These are phyloP conservation scores for Calonectris borealis DNA, from an alignment of 2,113 vertebrate species.

Conservation along the genomic window DNA sequence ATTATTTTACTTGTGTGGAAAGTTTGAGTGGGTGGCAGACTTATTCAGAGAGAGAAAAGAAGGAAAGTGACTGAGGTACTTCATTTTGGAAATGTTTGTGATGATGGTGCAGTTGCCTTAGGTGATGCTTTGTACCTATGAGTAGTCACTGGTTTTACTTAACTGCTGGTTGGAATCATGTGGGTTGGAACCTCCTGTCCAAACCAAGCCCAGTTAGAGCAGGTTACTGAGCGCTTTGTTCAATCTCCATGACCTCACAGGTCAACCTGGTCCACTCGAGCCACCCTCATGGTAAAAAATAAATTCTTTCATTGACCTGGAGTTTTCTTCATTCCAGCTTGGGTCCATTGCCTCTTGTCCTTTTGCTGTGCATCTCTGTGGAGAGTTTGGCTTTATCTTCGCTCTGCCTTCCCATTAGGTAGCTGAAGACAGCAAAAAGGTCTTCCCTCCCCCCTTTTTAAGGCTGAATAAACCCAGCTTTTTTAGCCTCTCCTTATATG, in stretches of 20 bases:
- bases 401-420: neutral
- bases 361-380: neutral
- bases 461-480: neutral
- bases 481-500: neutral
- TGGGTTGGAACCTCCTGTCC: neutral
- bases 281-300: neutral
- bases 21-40: neutral
- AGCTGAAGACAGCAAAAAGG: neutral
- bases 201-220: neutral
- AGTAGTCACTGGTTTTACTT: neutral
- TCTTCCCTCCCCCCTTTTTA: neutral
- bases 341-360: neutral
- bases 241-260: neutral
- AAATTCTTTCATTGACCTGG: neutral
- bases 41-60: neutral
- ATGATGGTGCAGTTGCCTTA: neutral
- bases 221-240: neutral
- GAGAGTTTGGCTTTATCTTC: neutral
- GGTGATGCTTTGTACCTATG: neutral
- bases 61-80: neutral
- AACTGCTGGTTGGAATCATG: neutral
- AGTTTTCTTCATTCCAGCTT: neutral
- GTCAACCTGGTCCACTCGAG: neutral
- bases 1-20: neutral
- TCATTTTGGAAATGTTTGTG: neutral